Base-by-base conservation (phyloP, 1,140 invertebrate species). In the Lordiphosa mommai region DNA sequence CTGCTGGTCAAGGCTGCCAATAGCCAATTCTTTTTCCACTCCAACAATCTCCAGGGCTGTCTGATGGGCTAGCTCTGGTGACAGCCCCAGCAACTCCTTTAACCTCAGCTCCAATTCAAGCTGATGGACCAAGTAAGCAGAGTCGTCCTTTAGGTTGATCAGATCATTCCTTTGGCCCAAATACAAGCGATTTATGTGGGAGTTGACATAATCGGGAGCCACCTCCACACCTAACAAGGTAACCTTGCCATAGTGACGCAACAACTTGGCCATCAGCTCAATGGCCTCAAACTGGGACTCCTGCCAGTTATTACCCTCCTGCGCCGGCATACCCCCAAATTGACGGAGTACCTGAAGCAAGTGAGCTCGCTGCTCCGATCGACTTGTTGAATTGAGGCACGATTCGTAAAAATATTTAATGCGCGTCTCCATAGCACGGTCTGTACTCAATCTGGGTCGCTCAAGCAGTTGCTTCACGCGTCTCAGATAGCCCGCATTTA, bases 241-340 rank as follows among this genome's bases (percentile, higher is more conserved):
- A 0, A 91, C 91, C 64, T 93, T 94, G 12, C 95, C 95, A 10
- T 89, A 85, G 36, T 91, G 89, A 2, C 92, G 89, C 64, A 93
- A 92, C 46, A 90, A 92, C 0, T 41, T 34, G 58, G 92, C 93
- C 48, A 94, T 91, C 2, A 91, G 90, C 40, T 93, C 89, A 36
- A 91, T 90, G 92, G 93, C 94, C 46, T 92, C 90, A 44, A 94
- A 95, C 0, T 88, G 69, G 4, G 77, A 86, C 0, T 90, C 90
- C 27, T 91, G 86, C 94, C 94, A 95, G 0, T 69, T 64, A 0
- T 91, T 89, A 34, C 86, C 86, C 12, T 93, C 91, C 1, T 95
- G 73, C 0, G 94, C 93, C 0, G 95, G 95, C 94, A 94, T 95
- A 0, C 94, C 94, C 1, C 94, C 94, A 2, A 96, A 88, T 46